Conservation (phyloP, 2,113 vertebrate genomes). For the Rhadina sibilatrix region DNA sequence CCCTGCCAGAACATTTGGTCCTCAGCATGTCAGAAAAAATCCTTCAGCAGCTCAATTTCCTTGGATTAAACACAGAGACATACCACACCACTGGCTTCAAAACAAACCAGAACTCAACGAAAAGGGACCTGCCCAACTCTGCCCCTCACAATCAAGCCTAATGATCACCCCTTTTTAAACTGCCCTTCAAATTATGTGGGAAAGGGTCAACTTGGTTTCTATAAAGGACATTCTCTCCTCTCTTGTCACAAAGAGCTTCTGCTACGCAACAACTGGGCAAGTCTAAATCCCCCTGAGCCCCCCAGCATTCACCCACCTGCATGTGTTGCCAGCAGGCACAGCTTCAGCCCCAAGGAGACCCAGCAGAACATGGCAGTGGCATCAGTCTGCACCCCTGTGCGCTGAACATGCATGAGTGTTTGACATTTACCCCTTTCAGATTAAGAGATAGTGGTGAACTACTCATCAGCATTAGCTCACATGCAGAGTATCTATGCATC, state of each 20-base stretch:
- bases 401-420: not conserved
- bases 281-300: not conserved
- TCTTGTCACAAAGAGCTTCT: not conserved
- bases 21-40: not conserved
- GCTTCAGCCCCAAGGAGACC: fast-evolving
- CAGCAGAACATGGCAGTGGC: not conserved
- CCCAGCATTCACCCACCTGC: not conserved
- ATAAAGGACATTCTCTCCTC: not conserved
- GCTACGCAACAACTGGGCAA: not conserved
- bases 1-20: conserved; percentile 27
- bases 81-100: not conserved
- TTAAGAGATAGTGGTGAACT: not conserved
- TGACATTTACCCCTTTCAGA: not conserved
- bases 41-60: not conserved
- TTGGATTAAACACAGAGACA: not conserved
- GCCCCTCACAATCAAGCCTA: not conserved
- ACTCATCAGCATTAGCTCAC: not conserved
- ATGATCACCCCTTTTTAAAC: not conserved
- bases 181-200: not conserved
- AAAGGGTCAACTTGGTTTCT: not conserved
- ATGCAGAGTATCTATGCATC: not conserved
- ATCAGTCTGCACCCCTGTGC: not conserved
- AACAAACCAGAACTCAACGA: not conserved
- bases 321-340: not conserved
- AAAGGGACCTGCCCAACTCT: not conserved